Conservation (phyloP, 2,797 vertebrate genomes). For the Antennarius maculatus region DNA sequence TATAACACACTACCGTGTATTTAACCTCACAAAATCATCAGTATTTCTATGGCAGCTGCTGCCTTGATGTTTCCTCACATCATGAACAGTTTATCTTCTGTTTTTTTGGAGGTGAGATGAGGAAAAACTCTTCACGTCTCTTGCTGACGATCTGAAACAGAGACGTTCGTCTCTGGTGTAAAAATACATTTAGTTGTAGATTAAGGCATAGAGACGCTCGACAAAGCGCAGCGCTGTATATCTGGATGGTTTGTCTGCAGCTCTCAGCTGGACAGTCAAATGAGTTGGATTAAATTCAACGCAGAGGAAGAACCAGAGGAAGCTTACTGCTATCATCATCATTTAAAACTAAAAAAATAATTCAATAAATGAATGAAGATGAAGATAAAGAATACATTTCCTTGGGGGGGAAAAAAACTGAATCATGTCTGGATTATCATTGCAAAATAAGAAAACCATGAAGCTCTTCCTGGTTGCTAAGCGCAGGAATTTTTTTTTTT, state of each 20-base stretch:
- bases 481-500: too few species aligned
- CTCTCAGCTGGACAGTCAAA: conserved; percentile 39
- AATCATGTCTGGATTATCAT: too few species aligned
- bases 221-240: neutral
- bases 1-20: neutral
- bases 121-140: neutral
- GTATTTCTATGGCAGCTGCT: neutral
- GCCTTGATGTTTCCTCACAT: neutral
- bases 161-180: conserved; percentile 11
- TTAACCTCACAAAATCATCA: neutral
- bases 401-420: too few species aligned
- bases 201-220: conserved; percentile 1
- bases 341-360: too few species aligned
- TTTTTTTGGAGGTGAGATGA: neutral
- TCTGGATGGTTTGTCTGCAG: conserved; percentile 21
- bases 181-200: conserved; percentile 13
- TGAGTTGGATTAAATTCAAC: conserved; percentile 45
- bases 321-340: too few species aligned
- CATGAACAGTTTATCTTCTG: neutral
- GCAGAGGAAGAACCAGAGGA: too few species aligned
- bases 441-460: too few species aligned
- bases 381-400: too few species aligned
- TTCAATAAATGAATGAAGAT: too few species aligned
- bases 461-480: too few species aligned
- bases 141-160: neutral